Base-by-base conservation (phyloP, 2,113 vertebrate genomes). In the Kryptolebias marmoratus region DNA sequence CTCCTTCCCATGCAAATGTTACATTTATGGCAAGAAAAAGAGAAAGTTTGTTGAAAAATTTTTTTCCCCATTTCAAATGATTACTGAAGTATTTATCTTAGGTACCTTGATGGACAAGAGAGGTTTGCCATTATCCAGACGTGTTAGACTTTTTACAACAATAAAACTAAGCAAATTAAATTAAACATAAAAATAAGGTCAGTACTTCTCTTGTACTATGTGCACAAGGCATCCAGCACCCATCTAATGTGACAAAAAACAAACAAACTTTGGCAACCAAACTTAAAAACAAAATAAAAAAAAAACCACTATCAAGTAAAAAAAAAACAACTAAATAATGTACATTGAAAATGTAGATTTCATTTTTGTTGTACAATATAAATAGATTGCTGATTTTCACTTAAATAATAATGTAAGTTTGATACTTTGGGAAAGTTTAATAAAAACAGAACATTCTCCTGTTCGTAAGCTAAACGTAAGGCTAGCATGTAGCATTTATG, bases 1-100 rank as follows among this genome's bases (percentile, higher is more conserved):
- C 11, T 68, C 44, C 9, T 54, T 5, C 22, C 22, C 7, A 55
- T 76, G 62, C 30, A 69, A 39, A 72, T n/a, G 9, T 65, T 60
- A 31, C 32, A 73, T 28, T 28, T 28, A 65, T 27, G 18, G 28
- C 15, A 60, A 67, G 64, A 64, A 12, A 0, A 44, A 18, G 27
- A 64, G 39, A 54, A 36, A 47, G 47, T 42, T 10, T 56, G 32
- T 64, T 3, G 36, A 53, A 27, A 9, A 48, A 13, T 44, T 47
- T 63, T 63, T 47, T 63, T 63, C 14, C 66, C 28, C 3, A 2
- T 64, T 57, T 67, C 4, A 56, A 0, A 68, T 62, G 15, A 31
- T 28, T 13, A 14, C 5, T 22, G 22, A 22, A 22, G 22, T 22
- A 22, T 22, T 22, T 22, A 49, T 44, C 42, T 49, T 27, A 30